phyloP scores from a whole-genome alignment of 1,140 invertebrate genomes.

The Sycobia sp. region DNA sequence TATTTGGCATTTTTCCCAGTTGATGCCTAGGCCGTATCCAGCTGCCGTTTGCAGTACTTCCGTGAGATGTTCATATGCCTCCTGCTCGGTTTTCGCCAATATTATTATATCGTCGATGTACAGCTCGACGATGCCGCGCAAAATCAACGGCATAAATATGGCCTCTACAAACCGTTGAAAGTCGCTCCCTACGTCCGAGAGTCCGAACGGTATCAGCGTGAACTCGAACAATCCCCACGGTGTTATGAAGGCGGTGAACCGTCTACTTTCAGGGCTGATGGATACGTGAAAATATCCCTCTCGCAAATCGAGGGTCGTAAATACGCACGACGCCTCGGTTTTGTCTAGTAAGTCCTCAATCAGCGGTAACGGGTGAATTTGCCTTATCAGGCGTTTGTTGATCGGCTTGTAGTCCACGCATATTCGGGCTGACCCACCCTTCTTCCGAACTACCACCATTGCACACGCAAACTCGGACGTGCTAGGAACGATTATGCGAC shows the following conservation, averaged over 20 bases:
- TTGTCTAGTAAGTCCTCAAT: too few relatives aligned
- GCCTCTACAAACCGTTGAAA: slow-evolving; percentile 25
- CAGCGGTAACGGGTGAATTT: too few relatives aligned
- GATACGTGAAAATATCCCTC: too few relatives aligned
- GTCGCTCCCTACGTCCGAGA: too few relatives aligned
- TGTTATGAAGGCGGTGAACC: too few relatives aligned
- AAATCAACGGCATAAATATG: slow-evolving; percentile 12
- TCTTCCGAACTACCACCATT: slow-evolving; percentile 31
- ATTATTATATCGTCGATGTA: slow-evolving; percentile 35
- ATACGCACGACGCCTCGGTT: too few relatives aligned
- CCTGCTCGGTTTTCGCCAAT: slow-evolving; percentile 1
- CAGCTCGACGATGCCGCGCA: neutral
- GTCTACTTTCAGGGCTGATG: too few relatives aligned
- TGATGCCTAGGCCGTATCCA: neutral
- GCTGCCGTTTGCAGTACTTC: neutral
- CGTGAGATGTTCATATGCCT: slow-evolving; percentile 11
- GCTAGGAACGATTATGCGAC: slow-evolving; percentile 5
- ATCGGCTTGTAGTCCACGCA: too few relatives aligned
- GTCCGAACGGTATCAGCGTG: too few relatives aligned
- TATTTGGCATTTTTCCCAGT: too few relatives aligned
- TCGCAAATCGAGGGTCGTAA: too few relatives aligned
- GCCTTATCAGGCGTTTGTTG: slow-evolving; percentile 12
- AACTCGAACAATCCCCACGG: too few relatives aligned
- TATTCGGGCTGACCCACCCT: slow-evolving; percentile 24
- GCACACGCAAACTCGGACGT: slow-evolving; percentile 31